A percentile compares a stretch with the other conserved stretches of the same genome.
Conservation (phyloP, 2,797 vertebrate species). For the Premnoplex brunnescens region DNA sequence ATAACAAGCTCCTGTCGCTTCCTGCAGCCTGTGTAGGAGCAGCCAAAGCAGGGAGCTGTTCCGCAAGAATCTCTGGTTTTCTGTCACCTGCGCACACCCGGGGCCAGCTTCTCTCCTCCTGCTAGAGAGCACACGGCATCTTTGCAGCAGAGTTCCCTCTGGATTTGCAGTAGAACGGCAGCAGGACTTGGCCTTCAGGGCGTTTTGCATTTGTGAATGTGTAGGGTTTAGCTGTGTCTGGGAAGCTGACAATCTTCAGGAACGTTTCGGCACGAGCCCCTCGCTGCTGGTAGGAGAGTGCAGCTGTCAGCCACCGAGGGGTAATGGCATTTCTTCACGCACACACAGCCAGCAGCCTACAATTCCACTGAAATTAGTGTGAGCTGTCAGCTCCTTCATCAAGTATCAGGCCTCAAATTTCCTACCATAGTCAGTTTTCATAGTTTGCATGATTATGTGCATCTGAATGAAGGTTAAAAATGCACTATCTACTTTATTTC, state of each 20-base stretch:
- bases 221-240: not conserved
- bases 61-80: constrained; percentile 27
- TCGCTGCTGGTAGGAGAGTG: not conserved
- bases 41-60: not conserved
- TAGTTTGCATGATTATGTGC: constrained; percentile 41
- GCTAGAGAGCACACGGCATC: accelerated
- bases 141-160: not conserved
- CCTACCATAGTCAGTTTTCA: not conserved
- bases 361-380: accelerated
- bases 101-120: not conserved
- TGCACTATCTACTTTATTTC: constrained; percentile 64
- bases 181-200: not conserved
- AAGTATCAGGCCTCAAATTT: not conserved
- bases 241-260: constrained; percentile 15
- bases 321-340: not conserved
- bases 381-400: not conserved
- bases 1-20: constrained; percentile 46
- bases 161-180: not conserved
- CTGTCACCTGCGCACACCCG: not conserved
- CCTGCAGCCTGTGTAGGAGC: not conserved
- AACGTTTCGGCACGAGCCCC: not conserved
- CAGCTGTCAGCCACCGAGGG: not conserved
- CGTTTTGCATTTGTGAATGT: not conserved
- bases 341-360: not conserved
- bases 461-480: constrained; percentile 59